phyloP scores from a whole-genome alignment of 2,113 vertebrate genomes.

The Meriones unguiculatus region DNA sequence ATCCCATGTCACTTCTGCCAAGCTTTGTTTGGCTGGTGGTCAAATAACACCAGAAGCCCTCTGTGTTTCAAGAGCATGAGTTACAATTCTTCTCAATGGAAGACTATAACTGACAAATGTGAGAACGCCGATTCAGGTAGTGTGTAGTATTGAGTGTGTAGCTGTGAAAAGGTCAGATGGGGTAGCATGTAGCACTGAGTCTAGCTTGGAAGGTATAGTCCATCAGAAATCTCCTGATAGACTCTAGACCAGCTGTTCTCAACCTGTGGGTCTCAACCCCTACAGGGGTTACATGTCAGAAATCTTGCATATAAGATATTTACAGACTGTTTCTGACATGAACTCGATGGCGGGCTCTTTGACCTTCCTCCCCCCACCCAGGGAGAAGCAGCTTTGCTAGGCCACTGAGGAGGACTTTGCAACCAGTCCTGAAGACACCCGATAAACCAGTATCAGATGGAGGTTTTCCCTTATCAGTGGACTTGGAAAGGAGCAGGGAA shows the following conservation, averaged over 20 bases:
- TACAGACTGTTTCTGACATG: no score
- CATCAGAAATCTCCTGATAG: neutral
- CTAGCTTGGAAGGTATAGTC: neutral
- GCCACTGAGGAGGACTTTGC: no score
- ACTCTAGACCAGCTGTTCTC: neutral
- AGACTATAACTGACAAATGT: neutral
- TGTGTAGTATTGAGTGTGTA: no score
- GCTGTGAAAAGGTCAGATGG: neutral
- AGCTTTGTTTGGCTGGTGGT: neutral
- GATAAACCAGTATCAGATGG: no score
- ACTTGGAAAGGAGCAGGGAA: no score
- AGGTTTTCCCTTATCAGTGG: no score
- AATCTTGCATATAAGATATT: neutral
- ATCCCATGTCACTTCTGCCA: neutral
- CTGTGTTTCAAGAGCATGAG: neutral
- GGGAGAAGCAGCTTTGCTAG: no score
- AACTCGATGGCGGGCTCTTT: no score
- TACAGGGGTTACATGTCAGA: neutral
- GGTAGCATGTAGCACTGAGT: neutral
- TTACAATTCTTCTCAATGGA: neutral
- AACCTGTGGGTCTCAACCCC: neutral
- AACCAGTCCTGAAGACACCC: no score
- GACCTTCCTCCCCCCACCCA: no score
- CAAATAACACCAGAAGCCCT: neutral
- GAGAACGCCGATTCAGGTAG: neutral